phyloP scores from a whole-genome alignment of 2,888 invertebrate species.

The Andricus curvator region DNA sequence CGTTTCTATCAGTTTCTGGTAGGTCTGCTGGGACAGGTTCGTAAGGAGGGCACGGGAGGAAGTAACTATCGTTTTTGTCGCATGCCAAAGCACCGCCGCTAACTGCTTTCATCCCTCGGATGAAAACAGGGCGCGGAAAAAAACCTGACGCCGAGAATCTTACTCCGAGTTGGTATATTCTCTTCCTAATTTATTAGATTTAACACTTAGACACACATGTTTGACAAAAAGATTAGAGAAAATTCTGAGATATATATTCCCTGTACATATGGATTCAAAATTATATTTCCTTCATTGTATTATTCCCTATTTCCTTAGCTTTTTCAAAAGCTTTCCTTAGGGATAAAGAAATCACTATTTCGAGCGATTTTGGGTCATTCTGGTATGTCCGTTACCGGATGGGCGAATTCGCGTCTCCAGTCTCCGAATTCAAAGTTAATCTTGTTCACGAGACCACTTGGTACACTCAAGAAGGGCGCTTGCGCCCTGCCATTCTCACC shows the following conservation, averaged over 20 bases:
- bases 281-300: background rate
- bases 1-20: conserved; percentile 45
- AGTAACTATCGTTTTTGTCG: conserved; percentile 47
- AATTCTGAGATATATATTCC: background rate
- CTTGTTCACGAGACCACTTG: conserved; percentile 48
- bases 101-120: conserved; percentile 32
- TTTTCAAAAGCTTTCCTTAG: background rate
- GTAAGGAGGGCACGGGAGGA: background rate
- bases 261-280: too few species aligned
- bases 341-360: background rate
- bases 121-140: conserved; percentile 24
- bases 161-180: background rate
- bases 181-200: conserved; percentile 6
- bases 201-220: background rate
- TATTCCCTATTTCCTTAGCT: background rate
- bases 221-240: background rate
- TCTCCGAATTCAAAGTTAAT: conserved; percentile 49
- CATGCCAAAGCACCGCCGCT: conserved; percentile 22
- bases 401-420: conserved; percentile 51
- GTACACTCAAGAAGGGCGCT: conserved; percentile 49
- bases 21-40: background rate
- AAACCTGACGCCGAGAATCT: conserved; percentile 24
- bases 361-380: background rate
- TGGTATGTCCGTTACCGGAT: conserved; percentile 31
- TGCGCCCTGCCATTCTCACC: conserved; percentile 48